phyloP scores from a whole-genome alignment of 2,113 vertebrate species.

The Nycticryphes semicollaris region DNA sequence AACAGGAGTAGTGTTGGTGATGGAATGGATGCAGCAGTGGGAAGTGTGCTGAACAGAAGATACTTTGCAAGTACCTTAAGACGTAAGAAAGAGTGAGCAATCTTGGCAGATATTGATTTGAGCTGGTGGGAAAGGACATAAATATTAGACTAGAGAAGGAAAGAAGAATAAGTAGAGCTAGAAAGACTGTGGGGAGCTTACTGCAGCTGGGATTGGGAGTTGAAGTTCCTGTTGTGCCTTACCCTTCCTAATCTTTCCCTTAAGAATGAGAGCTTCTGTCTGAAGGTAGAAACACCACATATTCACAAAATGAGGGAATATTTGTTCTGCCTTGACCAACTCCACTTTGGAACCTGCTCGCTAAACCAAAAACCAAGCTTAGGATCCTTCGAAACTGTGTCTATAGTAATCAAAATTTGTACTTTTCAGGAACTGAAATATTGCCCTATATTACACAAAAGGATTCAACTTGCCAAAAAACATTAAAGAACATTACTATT shows the following conservation, averaged over 20 bases:
- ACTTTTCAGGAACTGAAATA: not conserved
- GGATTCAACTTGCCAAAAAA: not conserved
- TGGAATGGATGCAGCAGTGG: not conserved
- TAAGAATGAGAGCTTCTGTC: not conserved
- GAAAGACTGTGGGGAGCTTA: not conserved
- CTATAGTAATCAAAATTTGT: not conserved
- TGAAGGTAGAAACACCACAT: not conserved
- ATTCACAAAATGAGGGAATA: not conserved
- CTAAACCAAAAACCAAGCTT: not conserved
- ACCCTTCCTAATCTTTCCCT: not conserved
- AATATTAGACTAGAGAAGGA: not conserved
- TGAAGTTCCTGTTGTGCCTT: not conserved
- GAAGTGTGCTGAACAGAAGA: not conserved
- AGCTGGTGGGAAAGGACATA: not conserved
- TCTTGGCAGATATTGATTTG: not conserved
- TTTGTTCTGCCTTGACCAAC: not conserved
- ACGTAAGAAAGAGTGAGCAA: not conserved
- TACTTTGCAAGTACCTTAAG: not conserved
- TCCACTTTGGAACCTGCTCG: not conserved
- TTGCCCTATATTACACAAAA: not conserved
- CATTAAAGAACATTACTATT: not conserved
- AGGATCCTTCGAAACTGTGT: not conserved
- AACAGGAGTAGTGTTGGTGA: not conserved
- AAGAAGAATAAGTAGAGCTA: not conserved
- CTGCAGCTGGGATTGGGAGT: not conserved